Evolutionary conservation across 2,888 invertebrate genomes (phyloP).

Genomic region (Aspidapion aeneum): DNA sequence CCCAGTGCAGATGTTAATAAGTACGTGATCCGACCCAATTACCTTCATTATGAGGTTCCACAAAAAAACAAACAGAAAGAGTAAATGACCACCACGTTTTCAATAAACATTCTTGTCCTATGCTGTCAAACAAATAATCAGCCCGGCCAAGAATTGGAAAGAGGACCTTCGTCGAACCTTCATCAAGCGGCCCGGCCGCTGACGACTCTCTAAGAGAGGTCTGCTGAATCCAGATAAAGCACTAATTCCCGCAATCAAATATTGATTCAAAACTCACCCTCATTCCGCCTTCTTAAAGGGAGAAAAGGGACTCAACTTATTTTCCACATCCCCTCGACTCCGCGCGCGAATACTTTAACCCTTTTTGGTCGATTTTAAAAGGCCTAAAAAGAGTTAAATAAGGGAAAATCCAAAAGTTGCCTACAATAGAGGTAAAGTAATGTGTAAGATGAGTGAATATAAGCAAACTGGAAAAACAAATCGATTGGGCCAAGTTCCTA

Average conservation of each 20-base stretch:
- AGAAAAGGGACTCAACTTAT: background rate
- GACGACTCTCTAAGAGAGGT: slow-evolving; percentile 43
- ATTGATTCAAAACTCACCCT: slow-evolving; percentile 51
- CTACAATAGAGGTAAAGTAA: too few species aligned
- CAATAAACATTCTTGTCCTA: slow-evolving; percentile 27
- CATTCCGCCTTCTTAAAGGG: slow-evolving; percentile 43
- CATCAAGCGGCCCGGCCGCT: slow-evolving; percentile 41
- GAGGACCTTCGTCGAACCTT: slow-evolving; percentile 51
- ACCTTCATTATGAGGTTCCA: too few species aligned
- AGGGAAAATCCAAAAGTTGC: too few species aligned
- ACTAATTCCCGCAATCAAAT: slow-evolving; percentile 52
- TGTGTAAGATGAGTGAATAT: too few species aligned
- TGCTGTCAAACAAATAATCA: background rate
- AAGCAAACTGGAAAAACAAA: too few species aligned
- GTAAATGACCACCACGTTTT: too few species aligned
- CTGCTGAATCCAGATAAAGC: slow-evolving; percentile 52
- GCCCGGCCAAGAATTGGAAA: slow-evolving; percentile 42
- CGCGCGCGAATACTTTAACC: background rate
- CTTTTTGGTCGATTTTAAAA: slow-evolving; percentile 17
- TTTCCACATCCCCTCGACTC: background rate
- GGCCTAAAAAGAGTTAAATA: background rate
- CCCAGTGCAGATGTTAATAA: too few species aligned
- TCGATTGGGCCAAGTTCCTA: too few species aligned
- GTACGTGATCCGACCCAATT: too few species aligned
- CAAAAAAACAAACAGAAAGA: too few species aligned